Evolutionary conservation across 2,113 vertebrate species (phyloP), one percentile per base, ranked within the genome.

Genomic region (Corythornis madagascariensis): DNA sequence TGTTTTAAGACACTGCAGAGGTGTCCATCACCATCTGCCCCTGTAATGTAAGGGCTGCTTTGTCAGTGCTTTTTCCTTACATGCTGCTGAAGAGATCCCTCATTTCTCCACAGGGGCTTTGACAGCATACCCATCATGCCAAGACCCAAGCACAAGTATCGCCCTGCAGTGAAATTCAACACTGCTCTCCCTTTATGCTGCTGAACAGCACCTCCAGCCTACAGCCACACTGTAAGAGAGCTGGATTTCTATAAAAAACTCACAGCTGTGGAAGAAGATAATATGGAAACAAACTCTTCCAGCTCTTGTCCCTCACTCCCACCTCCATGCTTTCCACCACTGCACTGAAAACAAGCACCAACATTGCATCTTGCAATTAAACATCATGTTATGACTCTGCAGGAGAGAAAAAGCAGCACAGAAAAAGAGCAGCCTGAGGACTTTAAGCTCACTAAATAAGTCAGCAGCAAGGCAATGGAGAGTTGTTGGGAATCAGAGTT

Each of bases 101-200:
- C 11, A 3, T 22, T 88, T 47, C 52, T 10, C 16, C 4, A 2
- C 1, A 13, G 10, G 12, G 17, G 26, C 4, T 70, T 28, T 55
- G 21, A 63, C 42, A 83, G 25, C 9, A 8, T 3, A 15, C 33
- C 50, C n/a, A 69, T 65, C 35, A 7, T 0, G 2, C 52, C 60
- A 40, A 40, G 6, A 47, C 7, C 26, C 0, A 2, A 76, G 25
- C 18, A 18, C 1, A 2, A 56, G 11, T 22, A 72, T 26, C 40
- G 43, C 25, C 60, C 65, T n/a, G 67, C 29, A 24, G 65, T 2
- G 7, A 19, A 60, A 48, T 22, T 67, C 61, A 75, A 31, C 1
- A 0, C 42, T 33, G 31, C 55, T 70, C 40, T 73, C 13, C 72
- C 26, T 33, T 17, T 29, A 26, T 7, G 2, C 65, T n/a, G 31